Conservation (phyloP, 2,113 vertebrate genomes). For the Urocitellus parryii region DNA sequence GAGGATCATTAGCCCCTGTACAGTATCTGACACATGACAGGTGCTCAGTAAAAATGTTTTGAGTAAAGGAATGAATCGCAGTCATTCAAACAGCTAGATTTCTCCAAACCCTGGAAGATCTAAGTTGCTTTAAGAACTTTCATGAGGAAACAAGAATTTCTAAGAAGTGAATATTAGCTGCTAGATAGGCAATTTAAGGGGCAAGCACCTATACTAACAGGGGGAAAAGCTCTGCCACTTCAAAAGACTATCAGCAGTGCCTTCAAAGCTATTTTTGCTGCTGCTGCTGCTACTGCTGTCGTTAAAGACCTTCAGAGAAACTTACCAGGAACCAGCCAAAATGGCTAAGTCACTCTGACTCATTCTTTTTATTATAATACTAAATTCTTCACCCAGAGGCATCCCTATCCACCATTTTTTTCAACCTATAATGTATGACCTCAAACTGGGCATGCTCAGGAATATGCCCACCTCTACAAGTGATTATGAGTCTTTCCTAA, state of each 20-base stretch:
- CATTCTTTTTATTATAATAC: neutral
- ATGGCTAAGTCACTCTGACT: neutral
- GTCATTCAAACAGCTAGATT: neutral
- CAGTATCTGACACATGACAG: neutral
- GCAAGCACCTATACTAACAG: neutral
- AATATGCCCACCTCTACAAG: neutral
- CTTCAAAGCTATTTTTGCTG: neutral
- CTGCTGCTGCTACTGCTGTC: neutral
- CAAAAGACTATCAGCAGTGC: neutral
- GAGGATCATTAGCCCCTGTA: neutral
- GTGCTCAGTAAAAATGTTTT: neutral
- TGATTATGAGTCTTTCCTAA: neutral
- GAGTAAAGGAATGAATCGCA: neutral
- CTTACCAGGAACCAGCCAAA: neutral
- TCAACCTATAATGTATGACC: neutral
- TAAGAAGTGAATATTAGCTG: neutral
- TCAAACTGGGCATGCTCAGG: neutral
- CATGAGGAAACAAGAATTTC: conserved; percentile 17
- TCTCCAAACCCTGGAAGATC: neutral
- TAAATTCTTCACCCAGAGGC: neutral
- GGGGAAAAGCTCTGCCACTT: neutral
- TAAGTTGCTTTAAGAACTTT: neutral
- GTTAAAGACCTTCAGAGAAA: neutral
- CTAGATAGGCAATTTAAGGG: neutral
- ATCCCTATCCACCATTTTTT: neutral